Evolutionary conservation across 2,888 invertebrate species (phyloP), one percentile per base, ranked within the genome.

Genomic region (Colletes collaris): DNA sequence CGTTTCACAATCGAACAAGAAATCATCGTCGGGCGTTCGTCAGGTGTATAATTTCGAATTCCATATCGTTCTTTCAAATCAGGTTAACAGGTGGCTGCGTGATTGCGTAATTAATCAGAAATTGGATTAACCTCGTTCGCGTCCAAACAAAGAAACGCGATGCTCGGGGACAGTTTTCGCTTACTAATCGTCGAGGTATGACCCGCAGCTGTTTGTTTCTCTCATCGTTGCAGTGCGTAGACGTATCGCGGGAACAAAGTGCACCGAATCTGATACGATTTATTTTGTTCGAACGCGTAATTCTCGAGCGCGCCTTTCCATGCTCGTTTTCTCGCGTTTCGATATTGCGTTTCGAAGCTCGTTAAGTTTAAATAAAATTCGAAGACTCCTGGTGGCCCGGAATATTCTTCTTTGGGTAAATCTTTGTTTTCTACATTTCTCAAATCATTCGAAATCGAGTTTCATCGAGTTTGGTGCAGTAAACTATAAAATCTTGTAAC

Each of bases 201-300:
- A 37, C 58, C 27, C 19, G n/a, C 5, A 37, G 11, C 10, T 59
- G 49, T 68, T 58, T 68, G 16, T 37, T 27, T 19, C 46, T 0
- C 6, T 5, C 46, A 7, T 46, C 19, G 62, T 50, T 56, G 4
- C 13, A 3, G 11, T 8, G 7, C 16, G 13, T 19, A 8, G 50
- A 19, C 67, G 58, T 50, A 68, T 68, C 49, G 7, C 8, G 8
- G 50, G 67, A 59, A 49, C 67, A 68, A 68, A 59, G 67, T 68
- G 37, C 58, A 58, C 19, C 37, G 64, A 16, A 65, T 65, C 49
- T 59, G 58, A 13, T 58, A 67, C 58, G 11, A 3, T 49, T 37
- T 7, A 1, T 37, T 50, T 19, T 50, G 37, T 10, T 35, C 35
- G 11, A 46, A 11, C 63, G 58, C 19, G 13, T 50, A 49, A 49